Base-by-base conservation (phyloP, 2,888 invertebrate species). In the Megaustenia siamemsis region DNA sequence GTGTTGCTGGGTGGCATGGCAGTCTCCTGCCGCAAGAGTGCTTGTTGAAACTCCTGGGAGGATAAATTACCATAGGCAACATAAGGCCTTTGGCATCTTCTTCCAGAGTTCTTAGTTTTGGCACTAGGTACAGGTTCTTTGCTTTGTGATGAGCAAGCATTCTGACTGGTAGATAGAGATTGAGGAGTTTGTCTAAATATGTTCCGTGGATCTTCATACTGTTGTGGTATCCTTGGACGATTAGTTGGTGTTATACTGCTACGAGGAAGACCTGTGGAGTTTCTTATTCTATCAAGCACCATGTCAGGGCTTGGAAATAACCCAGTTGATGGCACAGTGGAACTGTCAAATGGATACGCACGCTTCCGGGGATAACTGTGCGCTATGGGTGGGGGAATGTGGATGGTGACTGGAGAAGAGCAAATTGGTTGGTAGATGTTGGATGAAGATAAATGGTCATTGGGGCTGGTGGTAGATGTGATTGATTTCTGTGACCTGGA, bases 231-330 rank as follows among this genome's bases (percentile, higher is more conserved):
- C 35, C 35, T 76, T 24, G 76, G 43, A 24, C 49, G 49, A 60
- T 68, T 28, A 12, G 66, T 38, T 40, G 28, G 21, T 24, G 80
- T 43, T 49, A 63, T 43, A 40, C 69, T 43, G 82, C 45, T 83
- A 81, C 76, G 60, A 60, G 84, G 75, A 81, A 85, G 76, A 81
- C 75, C 60, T 32, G 85, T 85, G 43, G 76, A 81, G 69, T 69
- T 82, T 79, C 84, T 84, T 49, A 87, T 87, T 15, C 86, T 79
- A 76, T 86, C 84, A 5, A 87, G 71, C 28, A 87, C 87, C 68
- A 84, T 84, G 56, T 86, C 86, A 28, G 87, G 87, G 66, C 84
- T 86, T 32, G 87, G 87, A 63, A 87, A 87, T 69, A 38, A 35
- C 18, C 73, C 81, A 24, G 43, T 53, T 15, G 83, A n/a, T n/a